Evolutionary conservation across 1,140 invertebrate genomes (phyloP).

Genomic region (Heterodera carotae): DNA sequence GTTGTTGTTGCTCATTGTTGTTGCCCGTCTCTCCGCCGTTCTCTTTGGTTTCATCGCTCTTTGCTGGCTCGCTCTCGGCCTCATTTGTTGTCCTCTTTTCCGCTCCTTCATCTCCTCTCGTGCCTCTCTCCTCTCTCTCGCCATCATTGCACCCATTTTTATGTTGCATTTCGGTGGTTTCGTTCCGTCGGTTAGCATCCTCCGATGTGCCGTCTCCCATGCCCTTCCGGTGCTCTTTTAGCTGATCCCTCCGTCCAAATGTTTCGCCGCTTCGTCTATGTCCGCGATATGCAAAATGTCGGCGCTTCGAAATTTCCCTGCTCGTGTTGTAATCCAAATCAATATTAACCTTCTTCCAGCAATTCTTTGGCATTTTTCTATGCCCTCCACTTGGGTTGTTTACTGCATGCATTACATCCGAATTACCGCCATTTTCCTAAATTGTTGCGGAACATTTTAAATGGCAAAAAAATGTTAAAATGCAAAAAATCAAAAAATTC

Average conservation of each 20-base stretch:
- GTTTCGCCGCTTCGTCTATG: slow-evolving; percentile 5
- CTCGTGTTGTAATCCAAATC: slow-evolving; percentile 40
- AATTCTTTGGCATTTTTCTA: slow-evolving; percentile 40
- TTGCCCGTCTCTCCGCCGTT: background rate
- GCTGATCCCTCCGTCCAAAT: slow-evolving; percentile 4
- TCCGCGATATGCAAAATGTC: slow-evolving; percentile 11
- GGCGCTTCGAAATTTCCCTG: slow-evolving; percentile 9
- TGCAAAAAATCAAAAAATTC: too few species aligned
- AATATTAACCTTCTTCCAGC: slow-evolving; percentile 47
- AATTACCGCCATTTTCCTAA: background rate
- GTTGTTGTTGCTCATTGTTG: background rate
- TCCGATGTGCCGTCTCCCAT: background rate
- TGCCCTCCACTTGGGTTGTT: slow-evolving; percentile 20
- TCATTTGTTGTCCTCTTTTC: too few species aligned
- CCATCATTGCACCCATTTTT: too few species aligned
- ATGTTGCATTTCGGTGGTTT: background rate
- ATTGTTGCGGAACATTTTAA: too few species aligned
- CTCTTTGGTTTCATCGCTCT: background rate
- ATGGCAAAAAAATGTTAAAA: too few species aligned
- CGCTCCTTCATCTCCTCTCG: too few species aligned
- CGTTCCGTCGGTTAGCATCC: background rate
- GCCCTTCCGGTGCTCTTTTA: background rate
- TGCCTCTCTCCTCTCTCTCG: too few species aligned
- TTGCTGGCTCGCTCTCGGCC: too few species aligned
- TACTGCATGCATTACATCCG: background rate